Evolutionary conservation across 1,140 invertebrate genomes (phyloP).

Genomic region (Rhysida immarginata): DNA sequence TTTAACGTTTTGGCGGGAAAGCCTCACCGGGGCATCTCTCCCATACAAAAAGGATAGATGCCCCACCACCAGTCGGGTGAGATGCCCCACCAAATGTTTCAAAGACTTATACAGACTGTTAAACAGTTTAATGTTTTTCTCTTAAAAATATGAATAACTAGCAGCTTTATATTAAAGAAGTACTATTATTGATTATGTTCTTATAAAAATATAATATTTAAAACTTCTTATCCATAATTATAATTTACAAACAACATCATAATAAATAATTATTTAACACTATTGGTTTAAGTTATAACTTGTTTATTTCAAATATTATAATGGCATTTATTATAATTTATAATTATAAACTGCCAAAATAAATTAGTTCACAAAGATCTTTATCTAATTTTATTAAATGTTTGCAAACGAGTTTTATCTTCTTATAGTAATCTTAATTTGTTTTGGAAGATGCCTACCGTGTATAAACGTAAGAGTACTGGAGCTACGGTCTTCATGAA

Average conservation of each 20-base stretch:
- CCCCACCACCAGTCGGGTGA: background rate
- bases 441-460: background rate
- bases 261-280: background rate
- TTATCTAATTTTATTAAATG: background rate
- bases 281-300: slow-evolving; percentile 4
- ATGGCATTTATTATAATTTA: background rate
- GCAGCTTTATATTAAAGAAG: background rate
- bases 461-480: background rate
- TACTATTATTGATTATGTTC: background rate
- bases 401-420: background rate
- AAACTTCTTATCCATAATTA: background rate
- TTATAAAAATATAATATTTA: background rate
- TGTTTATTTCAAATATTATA: background rate
- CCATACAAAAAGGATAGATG: background rate
- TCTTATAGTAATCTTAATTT: slow-evolving; percentile 6
- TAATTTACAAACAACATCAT: slow-evolving; percentile 1
- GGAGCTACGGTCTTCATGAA: background rate
- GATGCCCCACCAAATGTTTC: background rate
- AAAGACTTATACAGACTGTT: background rate
- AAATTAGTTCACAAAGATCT: background rate
- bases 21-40: background rate
- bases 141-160: background rate
- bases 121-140: background rate
- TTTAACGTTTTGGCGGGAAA: background rate
- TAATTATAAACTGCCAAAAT: background rate